A percentile compares a stretch with the other conserved stretches of the same genome.
These are phyloP conservation scores for Gallinago media DNA, from an alignment of 2,113 vertebrate genomes.

Conservation along the genomic window DNA sequence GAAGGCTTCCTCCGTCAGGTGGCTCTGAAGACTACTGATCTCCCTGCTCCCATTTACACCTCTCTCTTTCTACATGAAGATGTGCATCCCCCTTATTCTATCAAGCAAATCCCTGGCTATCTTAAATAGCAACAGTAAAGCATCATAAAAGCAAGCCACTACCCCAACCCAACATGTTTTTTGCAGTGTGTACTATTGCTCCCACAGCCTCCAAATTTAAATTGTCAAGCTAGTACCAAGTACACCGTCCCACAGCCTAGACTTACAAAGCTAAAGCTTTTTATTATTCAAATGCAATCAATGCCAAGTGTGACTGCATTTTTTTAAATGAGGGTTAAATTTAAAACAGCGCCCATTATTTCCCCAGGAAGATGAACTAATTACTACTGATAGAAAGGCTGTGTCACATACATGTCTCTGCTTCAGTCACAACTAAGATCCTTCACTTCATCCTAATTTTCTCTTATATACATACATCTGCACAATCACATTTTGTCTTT, in stretches of 20 bases:
- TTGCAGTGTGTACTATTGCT: background rate
- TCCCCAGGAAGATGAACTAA: background rate
- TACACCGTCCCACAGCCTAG: background rate
- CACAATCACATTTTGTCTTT: background rate
- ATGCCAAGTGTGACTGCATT: background rate
- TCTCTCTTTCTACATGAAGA: background rate
- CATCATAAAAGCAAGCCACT: background rate
- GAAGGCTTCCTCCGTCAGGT: fast-evolving
- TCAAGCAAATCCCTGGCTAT: background rate
- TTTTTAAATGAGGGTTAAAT: background rate
- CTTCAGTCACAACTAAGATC: background rate
- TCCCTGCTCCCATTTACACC: background rate
- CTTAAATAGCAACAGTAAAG: background rate
- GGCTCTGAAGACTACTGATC: background rate
- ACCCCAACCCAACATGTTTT: background rate
- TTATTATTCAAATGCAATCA: background rate
- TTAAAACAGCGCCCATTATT: background rate
- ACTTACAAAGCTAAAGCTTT: background rate
- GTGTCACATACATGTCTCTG: fast-evolving
- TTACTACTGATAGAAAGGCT: background rate
- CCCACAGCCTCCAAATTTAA: background rate
- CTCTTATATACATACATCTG: background rate
- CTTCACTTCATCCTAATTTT: background rate
- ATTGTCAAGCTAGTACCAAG: background rate
- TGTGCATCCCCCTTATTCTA: background rate